Evolutionary conservation across 2,113 vertebrate genomes (phyloP).

Genomic region (Spheniscus mendiculus): DNA sequence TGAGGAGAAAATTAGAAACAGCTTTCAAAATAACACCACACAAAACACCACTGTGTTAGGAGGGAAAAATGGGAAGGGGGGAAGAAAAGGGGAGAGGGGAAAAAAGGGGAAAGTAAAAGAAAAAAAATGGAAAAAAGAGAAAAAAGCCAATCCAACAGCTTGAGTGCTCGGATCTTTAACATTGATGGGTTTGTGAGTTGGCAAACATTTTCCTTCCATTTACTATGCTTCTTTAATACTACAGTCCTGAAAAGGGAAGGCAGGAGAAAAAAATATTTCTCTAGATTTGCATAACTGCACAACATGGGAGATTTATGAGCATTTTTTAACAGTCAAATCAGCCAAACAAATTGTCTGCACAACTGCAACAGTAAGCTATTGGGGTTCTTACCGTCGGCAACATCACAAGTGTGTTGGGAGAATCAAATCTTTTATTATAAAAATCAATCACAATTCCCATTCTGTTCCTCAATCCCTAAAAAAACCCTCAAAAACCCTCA

Average conservation of each 20-base stretch:
- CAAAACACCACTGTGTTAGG: background rate
- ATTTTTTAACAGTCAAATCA: conserved; percentile 65
- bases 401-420: conserved; percentile 39
- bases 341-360: conserved; percentile 60
- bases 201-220: background rate
- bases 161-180: background rate
- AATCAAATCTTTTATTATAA: conserved; percentile 56
- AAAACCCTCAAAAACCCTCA: conserved; percentile 31
- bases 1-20: conserved; percentile 14
- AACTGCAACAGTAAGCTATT: conserved; percentile 51
- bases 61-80: background rate
- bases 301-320: conserved; percentile 53
- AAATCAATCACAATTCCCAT: conserved; percentile 63
- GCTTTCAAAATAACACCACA: conserved; percentile 41
- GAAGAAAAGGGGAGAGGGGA: background rate
- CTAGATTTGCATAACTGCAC: conserved; percentile 60
- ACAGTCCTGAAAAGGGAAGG: background rate
- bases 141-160: background rate
- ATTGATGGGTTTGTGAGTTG: background rate
- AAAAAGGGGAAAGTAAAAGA: background rate
- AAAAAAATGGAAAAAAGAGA: background rate
- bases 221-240: background rate
- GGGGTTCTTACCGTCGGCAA: conserved; percentile 22
- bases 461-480: conserved; percentile 35
- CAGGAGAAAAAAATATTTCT: conserved; percentile 47